These are phyloP conservation scores for Parus major DNA, from an alignment of 2,113 vertebrate genomes.

Conservation along the genomic window DNA sequence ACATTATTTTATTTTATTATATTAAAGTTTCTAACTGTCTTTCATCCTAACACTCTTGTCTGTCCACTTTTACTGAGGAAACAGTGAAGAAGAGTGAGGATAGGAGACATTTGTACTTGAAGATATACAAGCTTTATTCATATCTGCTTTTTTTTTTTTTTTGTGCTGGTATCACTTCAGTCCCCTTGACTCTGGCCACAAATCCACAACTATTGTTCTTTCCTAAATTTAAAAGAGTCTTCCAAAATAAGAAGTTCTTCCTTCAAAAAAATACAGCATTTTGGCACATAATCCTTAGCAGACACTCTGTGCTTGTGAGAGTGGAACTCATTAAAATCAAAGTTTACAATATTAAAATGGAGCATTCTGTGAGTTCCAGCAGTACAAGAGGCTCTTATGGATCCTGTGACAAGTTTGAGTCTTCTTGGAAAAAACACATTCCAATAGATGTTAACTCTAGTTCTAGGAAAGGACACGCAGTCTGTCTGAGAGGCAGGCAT, in stretches of 20 bases:
- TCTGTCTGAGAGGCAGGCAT: background rate
- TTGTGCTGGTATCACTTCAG: background rate
- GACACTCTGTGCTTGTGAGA: background rate
- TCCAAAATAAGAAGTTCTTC: background rate
- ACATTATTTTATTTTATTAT: background rate
- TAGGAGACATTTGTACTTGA: background rate
- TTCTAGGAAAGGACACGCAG: background rate
- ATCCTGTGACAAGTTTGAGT: background rate
- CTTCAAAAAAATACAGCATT: background rate
- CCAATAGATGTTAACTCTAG: background rate
- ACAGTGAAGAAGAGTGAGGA: background rate
- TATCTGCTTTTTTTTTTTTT: background rate
- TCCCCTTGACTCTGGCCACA: background rate
- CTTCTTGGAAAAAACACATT: background rate
- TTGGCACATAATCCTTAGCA: background rate
- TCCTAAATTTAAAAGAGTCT: background rate
- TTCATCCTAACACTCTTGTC: background rate
- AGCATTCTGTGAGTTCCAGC: background rate
- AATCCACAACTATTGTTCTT: background rate
- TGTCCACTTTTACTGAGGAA: background rate
- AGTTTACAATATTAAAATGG: background rate
- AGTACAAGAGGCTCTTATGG: background rate
- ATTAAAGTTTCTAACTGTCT: background rate
- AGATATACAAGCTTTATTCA: background rate
- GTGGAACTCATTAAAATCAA: background rate